Evolutionary conservation across 2,113 vertebrate species (phyloP), one percentile per base, ranked within the genome.

Genomic region (Oryzias celebensis): DNA sequence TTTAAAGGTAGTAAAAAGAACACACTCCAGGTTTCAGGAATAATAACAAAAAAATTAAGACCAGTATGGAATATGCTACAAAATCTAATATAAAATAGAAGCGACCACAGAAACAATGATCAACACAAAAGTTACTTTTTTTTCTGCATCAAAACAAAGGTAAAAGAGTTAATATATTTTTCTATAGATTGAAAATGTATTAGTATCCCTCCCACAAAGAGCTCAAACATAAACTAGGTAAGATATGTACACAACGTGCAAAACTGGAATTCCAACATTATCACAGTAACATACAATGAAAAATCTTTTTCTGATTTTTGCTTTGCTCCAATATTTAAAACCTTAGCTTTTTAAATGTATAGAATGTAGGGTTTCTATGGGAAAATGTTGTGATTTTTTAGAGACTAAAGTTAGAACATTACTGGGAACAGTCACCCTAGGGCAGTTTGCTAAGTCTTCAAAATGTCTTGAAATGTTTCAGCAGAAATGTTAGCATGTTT

Each of bases 101-200:
- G 51, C 36, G 13, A 75, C 60, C 75, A 48, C 60, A 78, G 65
- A 68, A 36, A 75, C 65, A 78, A 48, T 49, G 62, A 23, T 68
- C 22, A 50, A 59, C 62, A 66, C 6, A 48, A 70, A 7, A 58
- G 59, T 75, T 58, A 80, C 49, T 58, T 58, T 57, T 56, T 52
- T 51, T 62, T 4, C 20, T 55, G 3, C 31, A 17, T 36, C 4
- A 60, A 43, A 24, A 75, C 16, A 65, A 22, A 42, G 52, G 63
- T 53, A 52, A 68, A 73, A 84, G 75, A 83, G 84, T 87, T 85
- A 84, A 28, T 28, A 44, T 36, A 22, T 78, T 44, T 18, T 22
- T 63, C 31, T 58, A 54, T 43, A 68, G 48, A 20, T 68, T 5
- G 59, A 53, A 61, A 18, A 58, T 16, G 51, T 57, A 45, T 24